Evolutionary conservation across 2,888 invertebrate genomes (phyloP).

Genomic region (Philereme vetulata): DNA sequence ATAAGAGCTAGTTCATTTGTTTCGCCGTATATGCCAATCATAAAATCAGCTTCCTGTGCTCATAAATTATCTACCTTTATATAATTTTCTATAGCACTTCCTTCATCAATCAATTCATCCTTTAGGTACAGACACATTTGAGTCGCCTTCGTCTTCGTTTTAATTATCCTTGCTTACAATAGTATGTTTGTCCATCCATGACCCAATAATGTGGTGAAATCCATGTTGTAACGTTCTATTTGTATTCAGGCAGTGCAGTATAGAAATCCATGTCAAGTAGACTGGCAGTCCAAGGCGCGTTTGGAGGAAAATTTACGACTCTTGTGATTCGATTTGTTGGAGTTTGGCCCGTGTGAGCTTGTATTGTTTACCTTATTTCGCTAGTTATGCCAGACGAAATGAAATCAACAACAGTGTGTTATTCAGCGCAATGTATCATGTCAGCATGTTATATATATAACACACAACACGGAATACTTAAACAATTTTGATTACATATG

Average conservation of each 20-base stretch:
- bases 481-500: no score
- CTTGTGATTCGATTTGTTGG: conserved; percentile 52
- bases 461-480: no score
- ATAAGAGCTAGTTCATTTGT: conserved; percentile 10
- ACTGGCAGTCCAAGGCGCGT: conserved; percentile 68
- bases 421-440: no score
- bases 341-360: conserved; percentile 40
- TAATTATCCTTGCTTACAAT: conserved; percentile 60
- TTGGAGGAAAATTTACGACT: conserved; percentile 74
- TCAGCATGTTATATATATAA: no score
- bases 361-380: conserved; percentile 23
- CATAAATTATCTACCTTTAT: conserved; percentile 27
- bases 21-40: conserved; percentile 14
- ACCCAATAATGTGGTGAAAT: conserved; percentile 82
- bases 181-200: conserved; percentile 69
- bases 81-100: conserved; percentile 33
- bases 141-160: conserved; percentile 47
- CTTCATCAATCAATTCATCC: conserved; percentile 40
- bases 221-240: conserved; percentile 76
- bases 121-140: conserved; percentile 44
- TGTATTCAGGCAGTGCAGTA: conserved; percentile 74
- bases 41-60: conserved; percentile 24
- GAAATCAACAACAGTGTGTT: no score
- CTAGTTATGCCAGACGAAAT: not conserved
- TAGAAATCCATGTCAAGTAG: conserved; percentile 83